Conservation (phyloP, 2,888 invertebrate species). For the Dicycla oo region DNA sequence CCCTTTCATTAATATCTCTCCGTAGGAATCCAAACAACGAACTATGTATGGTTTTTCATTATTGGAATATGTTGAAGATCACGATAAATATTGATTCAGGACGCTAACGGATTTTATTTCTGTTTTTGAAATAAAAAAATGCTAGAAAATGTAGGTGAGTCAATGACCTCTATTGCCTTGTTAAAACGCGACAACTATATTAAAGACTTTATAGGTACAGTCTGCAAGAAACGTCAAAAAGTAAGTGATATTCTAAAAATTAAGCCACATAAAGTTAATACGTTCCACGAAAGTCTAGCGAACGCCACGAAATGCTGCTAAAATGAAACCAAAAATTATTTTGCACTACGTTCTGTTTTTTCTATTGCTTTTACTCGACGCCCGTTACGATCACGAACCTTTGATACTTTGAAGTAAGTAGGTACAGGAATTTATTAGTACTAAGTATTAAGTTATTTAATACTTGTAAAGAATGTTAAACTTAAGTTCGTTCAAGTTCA, state of each 20-base stretch:
- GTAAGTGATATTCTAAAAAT: slow-evolving; percentile 40
- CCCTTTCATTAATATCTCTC: no score
- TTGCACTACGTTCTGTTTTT: slow-evolving; percentile 52
- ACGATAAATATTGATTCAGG: no score
- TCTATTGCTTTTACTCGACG: slow-evolving; percentile 67
- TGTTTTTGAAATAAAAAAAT: no score
- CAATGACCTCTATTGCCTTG: no score
- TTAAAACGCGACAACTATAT: no score
- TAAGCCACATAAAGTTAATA: slow-evolving; percentile 45
- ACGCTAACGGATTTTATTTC: no score
- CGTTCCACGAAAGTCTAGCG: slow-evolving; percentile 75
- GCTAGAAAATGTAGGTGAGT: no score
- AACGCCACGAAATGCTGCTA: slow-evolving; percentile 60
- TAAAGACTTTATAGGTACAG: not conserved
- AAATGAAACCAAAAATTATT: slow-evolving; percentile 63
- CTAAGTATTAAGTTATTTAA: not conserved
- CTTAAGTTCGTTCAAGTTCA: not conserved
- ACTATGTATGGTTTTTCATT: no score
- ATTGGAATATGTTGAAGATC: no score
- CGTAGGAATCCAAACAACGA: no score
- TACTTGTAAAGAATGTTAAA: not conserved
- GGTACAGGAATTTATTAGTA: slow-evolving; percentile 14
- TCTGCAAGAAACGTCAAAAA: slow-evolving; percentile 34
- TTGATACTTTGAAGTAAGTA: slow-evolving; percentile 20
- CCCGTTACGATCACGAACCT: slow-evolving; percentile 76